Percentiles rank a stretch among this genome's conserved stretches.
Evolutionary conservation across 2,888 invertebrate species (phyloP).

Genomic region (Priocnemis perturbator): DNA sequence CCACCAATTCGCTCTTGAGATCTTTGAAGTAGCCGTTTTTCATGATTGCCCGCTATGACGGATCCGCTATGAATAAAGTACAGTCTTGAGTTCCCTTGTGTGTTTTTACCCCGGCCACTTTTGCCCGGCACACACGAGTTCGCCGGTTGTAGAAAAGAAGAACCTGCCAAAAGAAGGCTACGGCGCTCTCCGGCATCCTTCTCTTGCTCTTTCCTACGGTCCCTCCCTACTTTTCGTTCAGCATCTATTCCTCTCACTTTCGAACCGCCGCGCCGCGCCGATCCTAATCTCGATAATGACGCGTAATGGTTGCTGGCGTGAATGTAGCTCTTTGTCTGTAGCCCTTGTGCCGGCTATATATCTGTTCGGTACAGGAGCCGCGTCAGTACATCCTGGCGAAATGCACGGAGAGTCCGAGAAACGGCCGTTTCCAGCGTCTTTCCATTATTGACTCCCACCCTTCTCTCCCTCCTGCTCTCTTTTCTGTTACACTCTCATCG

Average conservation of each 20-base stretch:
- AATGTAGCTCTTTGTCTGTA: conserved; percentile 73
- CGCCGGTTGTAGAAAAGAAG: conserved; percentile 42
- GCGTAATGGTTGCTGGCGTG: conserved; percentile 74
- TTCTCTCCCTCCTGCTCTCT: conserved; percentile 10
- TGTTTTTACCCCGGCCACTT: conserved; percentile 11
- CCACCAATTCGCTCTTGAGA: conserved; percentile 17
- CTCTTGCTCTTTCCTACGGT: conserved; percentile 14
- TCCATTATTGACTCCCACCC: conserved; percentile 26
- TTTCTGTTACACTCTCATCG: conserved; percentile 11
- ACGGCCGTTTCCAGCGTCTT: conserved; percentile 49
- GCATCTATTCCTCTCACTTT: conserved; percentile 26
- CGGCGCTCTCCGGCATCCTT: conserved; percentile 12
- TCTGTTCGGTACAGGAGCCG: conserved; percentile 60
- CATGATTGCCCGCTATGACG: neutral
- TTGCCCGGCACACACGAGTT: conserved; percentile 41
- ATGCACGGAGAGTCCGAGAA: conserved; percentile 58
- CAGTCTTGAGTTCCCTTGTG: conserved; percentile 26
- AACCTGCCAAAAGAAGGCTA: conserved; percentile 32
- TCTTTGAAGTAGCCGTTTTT: conserved; percentile 34
- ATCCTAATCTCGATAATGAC: conserved; percentile 76
- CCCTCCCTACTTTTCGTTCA: conserved; percentile 19
- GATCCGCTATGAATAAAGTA: conserved; percentile 54
- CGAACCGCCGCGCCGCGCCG: conserved; percentile 67
- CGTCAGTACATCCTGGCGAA: conserved; percentile 67
- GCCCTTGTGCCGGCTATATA: conserved; percentile 62